Evolutionary conservation across 2,888 invertebrate species (phyloP).

Genomic region (Phrixothrix hirtus): DNA sequence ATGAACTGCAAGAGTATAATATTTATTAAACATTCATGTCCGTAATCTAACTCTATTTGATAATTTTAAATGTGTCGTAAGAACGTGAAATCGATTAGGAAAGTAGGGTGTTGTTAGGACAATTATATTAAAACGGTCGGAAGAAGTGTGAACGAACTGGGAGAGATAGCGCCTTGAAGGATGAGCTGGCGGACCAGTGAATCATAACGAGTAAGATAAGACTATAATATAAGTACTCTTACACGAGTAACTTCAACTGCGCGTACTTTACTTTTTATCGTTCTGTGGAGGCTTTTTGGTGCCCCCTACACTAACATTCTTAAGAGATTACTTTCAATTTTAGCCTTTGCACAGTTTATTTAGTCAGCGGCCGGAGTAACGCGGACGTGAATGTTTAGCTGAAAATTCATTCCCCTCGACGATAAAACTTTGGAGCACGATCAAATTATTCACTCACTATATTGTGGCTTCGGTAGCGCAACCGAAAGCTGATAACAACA

Average conservation of each 20-base stretch:
- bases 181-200: conserved; percentile 31
- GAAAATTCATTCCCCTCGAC: conserved; percentile 49
- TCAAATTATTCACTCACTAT: conserved; percentile 53
- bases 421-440: conserved; percentile 53
- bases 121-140: conserved; percentile 29
- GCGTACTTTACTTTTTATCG: conserved; percentile 38
- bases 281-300: conserved; percentile 35
- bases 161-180: conserved; percentile 30
- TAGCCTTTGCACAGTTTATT: conserved; percentile 54
- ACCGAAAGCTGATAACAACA: conserved; percentile 50
- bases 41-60: neutral
- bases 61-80: conserved; percentile 2
- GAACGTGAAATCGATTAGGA: conserved; percentile 18
- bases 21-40: too few species aligned
- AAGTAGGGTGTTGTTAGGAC: conserved; percentile 24
- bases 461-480: conserved; percentile 48
- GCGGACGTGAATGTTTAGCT: conserved; percentile 42
- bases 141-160: conserved; percentile 30
- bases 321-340: conserved; percentile 54
- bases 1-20: conserved; percentile 70
- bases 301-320: conserved; percentile 47
- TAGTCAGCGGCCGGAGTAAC: conserved; percentile 46
- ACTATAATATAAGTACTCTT: conserved; percentile 31
- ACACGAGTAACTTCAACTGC: conserved; percentile 35
- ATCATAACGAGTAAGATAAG: conserved; percentile 34